Base-by-base conservation (phyloP, 2,888 invertebrate species). In the Spisula subtruncata region DNA sequence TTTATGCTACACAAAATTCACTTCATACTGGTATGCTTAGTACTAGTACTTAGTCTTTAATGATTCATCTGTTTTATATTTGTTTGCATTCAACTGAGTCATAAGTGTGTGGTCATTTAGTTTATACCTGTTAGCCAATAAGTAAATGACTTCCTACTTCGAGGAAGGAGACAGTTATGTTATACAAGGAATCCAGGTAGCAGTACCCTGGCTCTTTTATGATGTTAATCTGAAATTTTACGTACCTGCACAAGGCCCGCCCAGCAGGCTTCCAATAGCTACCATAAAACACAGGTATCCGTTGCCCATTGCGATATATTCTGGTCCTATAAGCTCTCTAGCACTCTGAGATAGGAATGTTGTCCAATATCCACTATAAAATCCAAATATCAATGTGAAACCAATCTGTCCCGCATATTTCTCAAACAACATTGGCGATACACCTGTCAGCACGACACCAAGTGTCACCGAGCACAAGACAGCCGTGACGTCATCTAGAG, bases 321-420 rank as follows among this genome's bases (percentile, higher is more conserved):
- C 95, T 81, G 95, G 95, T 48, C 96, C 96, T n/a, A 96, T 91
- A 46, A 96, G 90, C 89, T 96, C 96, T 75, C 95, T 86, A 0
- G 95, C 94, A 10, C 95, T 94, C 87, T 95, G 95, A 8, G 95
- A 94, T 83, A 96, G 92, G 89, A 96, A 96, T 12, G 96, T 96
- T 10, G 95, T 96, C 96, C 96, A 96, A 92, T 95, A 96, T n/a
- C 96, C 96, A 87, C 94, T 94, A 91, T 96, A 96, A 92, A 96
- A 96, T 66, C 96, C 96, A 90, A 96, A 96, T 82, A 96, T 92
- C 35, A 96, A 89, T 8, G 95, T 94, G 90, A 95, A 96, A 25
- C 95, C 96, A n/a, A 96, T 95, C 90, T 96, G 96, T 25, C 96
- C 96, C 0, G 96, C 93, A 91, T 94, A 95, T 80, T 95, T 94